These are phyloP conservation scores for Melipona bicolor DNA, from an alignment of 2,888 invertebrate genomes.

Conservation along the genomic window DNA sequence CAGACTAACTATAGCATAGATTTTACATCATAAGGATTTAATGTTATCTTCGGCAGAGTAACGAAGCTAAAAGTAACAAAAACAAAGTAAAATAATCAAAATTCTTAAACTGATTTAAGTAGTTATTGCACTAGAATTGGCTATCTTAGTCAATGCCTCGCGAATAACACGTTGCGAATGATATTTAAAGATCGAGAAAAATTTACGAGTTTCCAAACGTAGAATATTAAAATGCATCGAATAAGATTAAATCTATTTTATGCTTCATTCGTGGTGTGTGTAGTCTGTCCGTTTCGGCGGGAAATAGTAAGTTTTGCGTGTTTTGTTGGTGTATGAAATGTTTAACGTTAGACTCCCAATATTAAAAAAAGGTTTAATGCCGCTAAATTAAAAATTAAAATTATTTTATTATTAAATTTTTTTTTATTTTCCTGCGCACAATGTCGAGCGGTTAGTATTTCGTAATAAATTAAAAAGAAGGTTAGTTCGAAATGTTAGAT, in stretches of 20 bases:
- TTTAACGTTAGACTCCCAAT: neutral
- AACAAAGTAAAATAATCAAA: neutral
- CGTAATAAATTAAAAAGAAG: neutral
- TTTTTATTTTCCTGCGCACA: neutral
- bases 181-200: no score
- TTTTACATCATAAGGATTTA: neutral
- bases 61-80: neutral
- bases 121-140: no score
- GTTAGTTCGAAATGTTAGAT: conserved; percentile 2
- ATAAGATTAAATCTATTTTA: neutral
- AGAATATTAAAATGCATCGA: no score
- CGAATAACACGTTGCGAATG: no score
- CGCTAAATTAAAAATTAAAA: neutral
- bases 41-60: no score
- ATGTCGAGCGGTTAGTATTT: conserved; percentile 31
- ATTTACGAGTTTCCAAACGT: no score
- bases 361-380: neutral
- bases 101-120: no score
- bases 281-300: conserved; percentile 12
- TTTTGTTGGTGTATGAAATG: neutral
- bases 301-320: neutral
- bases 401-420: neutral
- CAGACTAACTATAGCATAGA: neutral
- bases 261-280: neutral
- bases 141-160: no score